phyloP scores from a whole-genome alignment of 2,113 vertebrate species.

The Gila orcuttii region DNA sequence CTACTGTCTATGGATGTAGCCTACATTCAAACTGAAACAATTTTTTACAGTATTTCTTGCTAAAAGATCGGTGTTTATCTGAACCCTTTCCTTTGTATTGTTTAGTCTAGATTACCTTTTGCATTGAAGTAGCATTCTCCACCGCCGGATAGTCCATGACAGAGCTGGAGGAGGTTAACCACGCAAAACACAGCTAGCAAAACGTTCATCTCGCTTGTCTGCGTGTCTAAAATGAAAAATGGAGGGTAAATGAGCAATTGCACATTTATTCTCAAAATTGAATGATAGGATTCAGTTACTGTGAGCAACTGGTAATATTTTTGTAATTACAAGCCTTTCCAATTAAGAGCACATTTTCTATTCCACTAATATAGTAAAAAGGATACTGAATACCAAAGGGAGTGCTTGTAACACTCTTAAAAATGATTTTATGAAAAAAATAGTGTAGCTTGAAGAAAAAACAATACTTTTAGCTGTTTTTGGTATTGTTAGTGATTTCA shows the following conservation, averaged over 20 bases:
- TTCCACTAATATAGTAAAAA: too few species aligned
- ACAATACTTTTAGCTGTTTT: too few species aligned
- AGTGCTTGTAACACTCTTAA: too few species aligned
- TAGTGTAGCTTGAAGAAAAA: too few species aligned
- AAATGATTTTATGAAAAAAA: too few species aligned
- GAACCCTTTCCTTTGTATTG: neutral
- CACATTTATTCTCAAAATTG: neutral
- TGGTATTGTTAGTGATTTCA: too few species aligned
- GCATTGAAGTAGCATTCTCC: constrained; percentile 80
- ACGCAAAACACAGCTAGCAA: constrained; percentile 61
- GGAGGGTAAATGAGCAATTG: neutral
- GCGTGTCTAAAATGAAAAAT: neutral
- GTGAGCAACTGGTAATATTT: neutral
- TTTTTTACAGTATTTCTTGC: too few species aligned
- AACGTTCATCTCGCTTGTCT: constrained; percentile 6
- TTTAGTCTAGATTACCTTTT: constrained; percentile 66
- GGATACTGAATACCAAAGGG: too few species aligned
- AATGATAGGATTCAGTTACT: neutral
- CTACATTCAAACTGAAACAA: neutral
- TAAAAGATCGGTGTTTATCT: too few species aligned
- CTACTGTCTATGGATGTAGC: too few species aligned
- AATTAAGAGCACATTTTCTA: neutral
- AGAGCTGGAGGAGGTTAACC: constrained; percentile 61
- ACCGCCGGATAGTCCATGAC: constrained; percentile 61
- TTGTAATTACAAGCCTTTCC: neutral